Base-by-base conservation (phyloP, 2,797 vertebrate species). In the Typhlichthys eigenmanni region DNA sequence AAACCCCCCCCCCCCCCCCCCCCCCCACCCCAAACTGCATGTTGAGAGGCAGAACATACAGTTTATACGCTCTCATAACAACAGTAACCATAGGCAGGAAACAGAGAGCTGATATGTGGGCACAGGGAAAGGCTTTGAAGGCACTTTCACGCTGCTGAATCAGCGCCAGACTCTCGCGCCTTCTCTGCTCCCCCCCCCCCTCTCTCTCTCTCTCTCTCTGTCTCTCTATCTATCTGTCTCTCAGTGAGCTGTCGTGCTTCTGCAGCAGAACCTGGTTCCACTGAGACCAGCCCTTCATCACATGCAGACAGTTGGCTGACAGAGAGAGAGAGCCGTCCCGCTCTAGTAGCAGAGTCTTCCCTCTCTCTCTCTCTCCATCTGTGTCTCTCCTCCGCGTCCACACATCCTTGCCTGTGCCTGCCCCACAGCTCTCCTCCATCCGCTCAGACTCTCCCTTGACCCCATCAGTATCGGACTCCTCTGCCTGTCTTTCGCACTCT, bases 11-110 rank as follows among this genome's bases (percentile, higher is more conserved):
- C n/a, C n/a, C n/a, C n/a, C n/a, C n/a, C 71, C 69, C 74, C 78
- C 57, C 66, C 47, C 60, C 50, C 72, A 71, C 71, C 71, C 71
- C 56, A 72, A 78, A 79, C 74, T 78, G 74, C 49, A 78, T 79
- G 87, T 81, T 84, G 85, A 88, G 83, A 87, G 79, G 82, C 71
- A 83, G 74, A 86, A 80, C 85, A 87, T 80, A 87, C 84, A 89
- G 87, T 90, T 89, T 90, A 90, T 79, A 56, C 75, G 81, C 68
- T 79, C 75, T 87, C 83, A 88, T 83, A 91, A 88, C 88, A 89
- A 83, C 78, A 58, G 76, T 79, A 78, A 86, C 81, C 85, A 76
- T 80, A 54, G 75, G 79, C 86, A 90, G 86, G 88, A 91, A 90
- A 85, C 73, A 65, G 74, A 74, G 67, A 75, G 34, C 73, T 86